Percentiles rank a stretch among this genome's conserved stretches.
Evolutionary conservation across 2,888 invertebrate genomes (phyloP).

Genomic region (Ypsolopha sequella): DNA sequence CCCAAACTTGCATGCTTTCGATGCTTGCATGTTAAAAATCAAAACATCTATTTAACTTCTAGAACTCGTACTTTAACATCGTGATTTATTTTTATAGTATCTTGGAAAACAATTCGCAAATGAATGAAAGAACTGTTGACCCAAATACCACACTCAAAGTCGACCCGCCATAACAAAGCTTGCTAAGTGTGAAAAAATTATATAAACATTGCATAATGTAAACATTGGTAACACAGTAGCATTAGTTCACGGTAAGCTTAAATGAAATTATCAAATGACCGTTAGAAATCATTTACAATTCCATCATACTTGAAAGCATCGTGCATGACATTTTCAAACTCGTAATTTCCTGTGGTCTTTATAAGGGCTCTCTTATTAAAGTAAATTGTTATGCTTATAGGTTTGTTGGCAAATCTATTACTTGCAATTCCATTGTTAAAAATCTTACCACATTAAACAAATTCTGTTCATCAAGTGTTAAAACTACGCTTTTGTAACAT

Average conservation of each 20-base stretch:
- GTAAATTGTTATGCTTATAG: no score
- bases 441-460: not conserved
- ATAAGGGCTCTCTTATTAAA: no score
- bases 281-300: no score
- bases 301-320: no score
- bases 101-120: not conserved
- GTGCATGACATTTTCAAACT: no score
- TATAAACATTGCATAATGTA: not conserved
- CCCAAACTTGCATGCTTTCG: no score
- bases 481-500: conserved; percentile 1
- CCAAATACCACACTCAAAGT: not conserved
- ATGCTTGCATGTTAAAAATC: no score
- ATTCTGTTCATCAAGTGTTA: not conserved
- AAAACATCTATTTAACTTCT: no score
- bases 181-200: not conserved
- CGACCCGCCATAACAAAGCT: not conserved
- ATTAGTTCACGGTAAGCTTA: not conserved
- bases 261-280: no score
- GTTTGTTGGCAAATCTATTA: no score
- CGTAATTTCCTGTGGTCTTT: no score
- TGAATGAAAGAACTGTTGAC: not conserved
- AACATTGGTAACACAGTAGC: not conserved
- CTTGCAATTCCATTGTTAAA: no score
- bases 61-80: not conserved
- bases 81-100: not conserved